Conservation (phyloP, 1,140 invertebrate genomes). For the Drosophila nigrodunni region DNA sequence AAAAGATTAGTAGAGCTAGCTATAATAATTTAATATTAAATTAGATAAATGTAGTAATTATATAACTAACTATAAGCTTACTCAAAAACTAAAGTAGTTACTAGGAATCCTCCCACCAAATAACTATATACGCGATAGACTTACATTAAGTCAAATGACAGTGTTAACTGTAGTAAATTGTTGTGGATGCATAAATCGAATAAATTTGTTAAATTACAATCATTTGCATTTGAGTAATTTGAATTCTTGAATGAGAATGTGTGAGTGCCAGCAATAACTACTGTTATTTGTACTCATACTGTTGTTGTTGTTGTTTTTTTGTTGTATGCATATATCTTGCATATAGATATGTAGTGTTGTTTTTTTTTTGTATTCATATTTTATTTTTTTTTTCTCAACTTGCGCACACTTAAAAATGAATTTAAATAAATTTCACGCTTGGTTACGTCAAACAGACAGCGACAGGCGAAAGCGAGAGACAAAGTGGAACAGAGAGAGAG, state of each 20-base stretch:
- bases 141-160: neutral
- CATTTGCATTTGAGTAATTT: slow-evolving; percentile 42
- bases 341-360: slow-evolving; percentile 17
- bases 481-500: slow-evolving; percentile 27
- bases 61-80: too few relatives aligned
- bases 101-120: too few relatives aligned
- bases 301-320: slow-evolving; percentile 5
- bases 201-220: slow-evolving; percentile 41
- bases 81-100: too few relatives aligned
- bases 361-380: slow-evolving; percentile 42
- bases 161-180: slow-evolving; percentile 17
- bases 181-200: slow-evolving; percentile 43
- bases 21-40: too few relatives aligned
- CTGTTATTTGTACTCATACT: neutral
- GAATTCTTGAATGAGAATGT: slow-evolving; percentile 26
- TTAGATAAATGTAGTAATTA: too few relatives aligned
- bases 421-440: slow-evolving; percentile 83
- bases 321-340: slow-evolving; percentile 22
- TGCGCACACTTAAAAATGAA: slow-evolving; percentile 81
- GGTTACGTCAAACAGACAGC: slow-evolving; percentile 66
- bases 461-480: slow-evolving; percentile 51
- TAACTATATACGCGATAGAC: too few relatives aligned
- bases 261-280: slow-evolving; percentile 6
- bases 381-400: slow-evolving; percentile 57
- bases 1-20: too few relatives aligned